Evolutionary conservation across 1,140 invertebrate species (phyloP).

Genomic region (Chymomyza costata): DNA sequence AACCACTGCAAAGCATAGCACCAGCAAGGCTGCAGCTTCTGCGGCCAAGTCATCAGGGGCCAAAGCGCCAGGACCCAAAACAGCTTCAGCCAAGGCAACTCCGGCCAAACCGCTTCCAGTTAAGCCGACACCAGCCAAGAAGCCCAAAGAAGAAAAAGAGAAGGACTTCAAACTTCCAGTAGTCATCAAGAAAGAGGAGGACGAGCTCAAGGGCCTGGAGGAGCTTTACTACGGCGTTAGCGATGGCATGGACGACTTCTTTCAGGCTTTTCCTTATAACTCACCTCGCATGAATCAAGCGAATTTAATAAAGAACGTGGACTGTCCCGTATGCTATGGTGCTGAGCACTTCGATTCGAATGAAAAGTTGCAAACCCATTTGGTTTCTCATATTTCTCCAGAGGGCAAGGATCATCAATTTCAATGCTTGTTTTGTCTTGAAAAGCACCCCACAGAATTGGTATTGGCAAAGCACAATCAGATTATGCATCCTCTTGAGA

Average conservation of each 20-base stretch:
- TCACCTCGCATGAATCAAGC: constrained; percentile 35
- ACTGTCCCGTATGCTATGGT: constrained; percentile 78
- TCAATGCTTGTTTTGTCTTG: constrained; percentile 79
- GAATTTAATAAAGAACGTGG: constrained; percentile 46
- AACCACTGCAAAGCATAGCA: constrained; percentile 19
- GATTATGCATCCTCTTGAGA: constrained; percentile 79
- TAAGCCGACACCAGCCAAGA: constrained; percentile 12
- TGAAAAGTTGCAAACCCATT: constrained; percentile 82
- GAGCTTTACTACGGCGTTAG: constrained; percentile 69
- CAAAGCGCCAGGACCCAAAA: no score
- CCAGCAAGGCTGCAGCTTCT: neutral
- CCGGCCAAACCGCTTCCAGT: neutral
- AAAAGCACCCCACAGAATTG: constrained; percentile 76
- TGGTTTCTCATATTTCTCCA: constrained; percentile 80
- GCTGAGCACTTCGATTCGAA: constrained; percentile 78
- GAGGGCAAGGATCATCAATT: constrained; percentile 73
- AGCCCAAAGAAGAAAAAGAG: constrained; percentile 27
- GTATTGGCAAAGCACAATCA: constrained; percentile 77
- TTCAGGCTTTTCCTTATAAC: constrained; percentile 56
- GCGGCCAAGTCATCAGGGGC: constrained; percentile 4
- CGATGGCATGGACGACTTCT: constrained; percentile 58
- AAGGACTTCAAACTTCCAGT: constrained; percentile 37
- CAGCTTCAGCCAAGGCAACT: constrained; percentile 6
- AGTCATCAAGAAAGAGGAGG: constrained; percentile 63
- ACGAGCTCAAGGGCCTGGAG: constrained; percentile 64